Base-by-base conservation (phyloP, 1,140 invertebrate species). In the Cyclargus thomasi region DNA sequence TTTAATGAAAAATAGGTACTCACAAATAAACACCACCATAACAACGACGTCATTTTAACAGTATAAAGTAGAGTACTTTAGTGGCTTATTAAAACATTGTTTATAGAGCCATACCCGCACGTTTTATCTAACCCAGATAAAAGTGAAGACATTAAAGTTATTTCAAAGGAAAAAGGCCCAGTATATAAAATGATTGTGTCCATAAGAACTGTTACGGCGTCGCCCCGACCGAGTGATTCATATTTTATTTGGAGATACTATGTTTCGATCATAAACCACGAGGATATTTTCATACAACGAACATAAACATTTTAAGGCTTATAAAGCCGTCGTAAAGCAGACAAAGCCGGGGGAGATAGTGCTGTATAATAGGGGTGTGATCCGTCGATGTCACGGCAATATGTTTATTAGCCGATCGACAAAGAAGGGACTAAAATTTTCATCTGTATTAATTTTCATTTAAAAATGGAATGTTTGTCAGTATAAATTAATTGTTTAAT, bases 231-330 rank as follows among this genome's bases (percentile, higher is more conserved):
- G 17, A 20, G 18, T 21, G 55, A 21, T 20, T 59, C 10, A 59
- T 59, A 18, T 65, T 65, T 65, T 65, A 65, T 65, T 65, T 57
- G 29, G 47, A 65, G 53, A 57, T 53, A 65, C 64, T 65, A 65
- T 59, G 53, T 66, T 59, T 59, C 10, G 53, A 16, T 66, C 53
- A 57, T 59, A 66, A 59, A 65, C 53, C 64, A 55, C 55, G n/a
- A 21, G 55, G 55, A 59, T 59, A 55, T 65, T 59, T 65, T 65
- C 64, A 59, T 65, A 65, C 55, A 65, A 53, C 18, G 64, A 55
- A 55, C 64, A 59, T 65, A 65, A 65, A 65, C 64, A 65, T 65
- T 65, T 57, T 22, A 59, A 59, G 55, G 55, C 55, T 59, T 59
- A 59, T 59, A 59, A 59, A 65, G 64, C 53, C 53, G n/a, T 55